Percentiles rank a stretch among this genome's conserved stretches.
These are phyloP conservation scores for Laodelphax striatellus DNA, from an alignment of 1,140 invertebrate species.

Conservation along the genomic window DNA sequence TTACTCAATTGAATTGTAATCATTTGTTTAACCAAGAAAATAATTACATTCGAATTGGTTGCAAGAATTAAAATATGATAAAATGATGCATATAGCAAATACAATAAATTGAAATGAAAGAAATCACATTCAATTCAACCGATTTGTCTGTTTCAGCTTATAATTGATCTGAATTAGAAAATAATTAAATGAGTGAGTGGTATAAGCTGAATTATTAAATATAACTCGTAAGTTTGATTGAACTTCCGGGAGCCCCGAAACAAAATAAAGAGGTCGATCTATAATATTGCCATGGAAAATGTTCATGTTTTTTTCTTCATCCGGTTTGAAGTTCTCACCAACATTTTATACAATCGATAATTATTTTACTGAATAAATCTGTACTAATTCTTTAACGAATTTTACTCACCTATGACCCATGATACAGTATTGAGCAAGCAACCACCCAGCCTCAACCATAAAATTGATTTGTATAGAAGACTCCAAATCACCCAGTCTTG, in stretches of 20 bases:
- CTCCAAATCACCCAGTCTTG: constrained; percentile 57
- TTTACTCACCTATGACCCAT: constrained; percentile 49
- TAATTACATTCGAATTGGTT: not conserved
- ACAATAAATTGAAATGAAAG: not conserved
- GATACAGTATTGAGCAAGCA: constrained; percentile 65
- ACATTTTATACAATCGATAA: not conserved
- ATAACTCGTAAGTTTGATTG: no score
- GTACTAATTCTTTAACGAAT: not conserved
- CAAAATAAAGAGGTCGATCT: no score
- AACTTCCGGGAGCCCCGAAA: no score
- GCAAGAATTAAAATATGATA: not conserved
- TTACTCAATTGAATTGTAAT: not conserved
- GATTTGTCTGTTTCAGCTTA: no score
- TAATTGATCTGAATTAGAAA: no score
- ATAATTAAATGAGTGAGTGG: no score
- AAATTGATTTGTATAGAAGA: constrained; percentile 79
- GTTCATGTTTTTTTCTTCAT: no score
- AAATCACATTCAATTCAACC: no score
- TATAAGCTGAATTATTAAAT: no score
- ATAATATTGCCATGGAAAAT: no score
- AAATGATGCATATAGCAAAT: not conserved
- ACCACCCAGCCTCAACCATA: constrained; percentile 81
- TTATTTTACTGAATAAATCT: not conserved
- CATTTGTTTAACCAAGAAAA: not conserved
- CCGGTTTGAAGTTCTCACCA: no score